Evolutionary conservation across 1,140 invertebrate species (phyloP).

Genomic region (Monomorium pharaonis): DNA sequence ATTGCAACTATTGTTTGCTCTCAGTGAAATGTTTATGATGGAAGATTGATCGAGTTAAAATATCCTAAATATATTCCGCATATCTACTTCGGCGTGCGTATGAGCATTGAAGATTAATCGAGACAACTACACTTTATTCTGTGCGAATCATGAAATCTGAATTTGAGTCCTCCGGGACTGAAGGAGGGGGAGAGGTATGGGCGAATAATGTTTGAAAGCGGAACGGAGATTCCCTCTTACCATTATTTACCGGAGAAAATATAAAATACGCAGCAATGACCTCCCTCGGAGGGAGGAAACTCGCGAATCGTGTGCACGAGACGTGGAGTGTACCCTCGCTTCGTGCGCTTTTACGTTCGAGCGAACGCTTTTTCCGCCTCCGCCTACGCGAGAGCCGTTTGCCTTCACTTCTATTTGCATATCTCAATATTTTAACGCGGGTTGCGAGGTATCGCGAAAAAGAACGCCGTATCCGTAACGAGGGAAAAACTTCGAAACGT

Average conservation of each 20-base stretch:
- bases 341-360: neutral
- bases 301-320: neutral
- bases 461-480: neutral
- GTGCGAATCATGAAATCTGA: neutral
- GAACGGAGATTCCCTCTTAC: neutral
- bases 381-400: neutral
- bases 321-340: neutral
- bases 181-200: no score
- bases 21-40: no score
- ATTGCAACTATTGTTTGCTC: no score
- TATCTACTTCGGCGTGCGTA: no score
- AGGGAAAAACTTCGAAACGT: neutral
- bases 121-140: neutral
- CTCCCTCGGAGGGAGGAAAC: neutral
- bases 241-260: neutral
- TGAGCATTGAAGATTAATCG: slow-evolving; percentile 26
- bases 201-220: neutral
- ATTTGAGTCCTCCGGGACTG: neutral
- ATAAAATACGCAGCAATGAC: neutral
- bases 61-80: no score
- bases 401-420: neutral
- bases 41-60: no score
- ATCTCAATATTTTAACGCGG: slow-evolving; percentile 15
- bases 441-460: neutral
- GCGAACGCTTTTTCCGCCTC: neutral